Conservation (phyloP, 1,140 invertebrate genomes). For the Coboldia fuscipes region DNA sequence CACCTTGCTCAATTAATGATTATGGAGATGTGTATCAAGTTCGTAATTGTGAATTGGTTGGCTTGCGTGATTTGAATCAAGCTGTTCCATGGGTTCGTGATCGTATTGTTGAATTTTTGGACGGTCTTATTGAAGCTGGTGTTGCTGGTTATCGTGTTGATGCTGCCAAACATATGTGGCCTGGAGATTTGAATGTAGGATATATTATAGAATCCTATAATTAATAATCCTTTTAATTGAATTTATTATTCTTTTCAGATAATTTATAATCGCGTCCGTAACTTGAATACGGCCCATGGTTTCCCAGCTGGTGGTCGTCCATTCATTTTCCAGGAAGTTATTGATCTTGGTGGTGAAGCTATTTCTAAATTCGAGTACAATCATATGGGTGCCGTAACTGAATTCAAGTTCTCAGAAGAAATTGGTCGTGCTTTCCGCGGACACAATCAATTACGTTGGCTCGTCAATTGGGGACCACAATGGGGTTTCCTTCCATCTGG, state of each 20-base stretch:
- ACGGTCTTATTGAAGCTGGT: conserved; percentile 42
- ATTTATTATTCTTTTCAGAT: background rate
- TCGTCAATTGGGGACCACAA: conserved; percentile 27
- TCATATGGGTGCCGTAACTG: conserved; percentile 41
- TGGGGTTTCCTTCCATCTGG: conserved; percentile 30
- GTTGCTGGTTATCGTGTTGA: conserved; percentile 58
- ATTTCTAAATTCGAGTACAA: conserved; percentile 36
- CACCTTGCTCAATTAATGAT: conserved; percentile 27
- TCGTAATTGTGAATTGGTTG: conserved; percentile 44
- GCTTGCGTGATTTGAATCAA: conserved; percentile 48
- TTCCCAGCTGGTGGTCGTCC: conserved; percentile 33
- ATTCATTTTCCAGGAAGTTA: conserved; percentile 63
- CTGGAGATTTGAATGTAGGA: conserved; percentile 30
- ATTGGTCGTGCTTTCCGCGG: conserved; percentile 21
- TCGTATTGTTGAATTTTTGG: conserved; percentile 42
- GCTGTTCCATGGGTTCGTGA: conserved; percentile 33
- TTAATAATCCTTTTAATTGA: too few species aligned
- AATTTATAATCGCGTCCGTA: conserved; percentile 34
- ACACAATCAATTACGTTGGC: conserved; percentile 21
- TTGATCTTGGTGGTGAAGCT: conserved; percentile 37
- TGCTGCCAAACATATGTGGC: conserved; percentile 67
- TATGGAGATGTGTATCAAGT: conserved; percentile 29
- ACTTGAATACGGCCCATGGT: conserved; percentile 33
- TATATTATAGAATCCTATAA: background rate
- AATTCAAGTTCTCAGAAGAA: conserved; percentile 33